Percentiles rank a stretch among this genome's conserved stretches.
Evolutionary conservation across 2,113 vertebrate species (phyloP).

Genomic region (Carassius auratus): DNA sequence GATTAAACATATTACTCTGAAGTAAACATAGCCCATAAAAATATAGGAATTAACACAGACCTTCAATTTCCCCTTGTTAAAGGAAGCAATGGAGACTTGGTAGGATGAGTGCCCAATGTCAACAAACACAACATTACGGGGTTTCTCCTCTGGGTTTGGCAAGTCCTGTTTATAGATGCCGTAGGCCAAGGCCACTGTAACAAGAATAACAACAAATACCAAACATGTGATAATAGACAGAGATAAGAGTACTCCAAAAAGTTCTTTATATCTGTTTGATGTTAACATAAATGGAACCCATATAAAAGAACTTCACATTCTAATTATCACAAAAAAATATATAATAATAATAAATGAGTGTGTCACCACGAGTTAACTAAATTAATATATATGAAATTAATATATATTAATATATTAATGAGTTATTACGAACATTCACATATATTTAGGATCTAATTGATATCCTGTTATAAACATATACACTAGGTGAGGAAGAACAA

Average conservation of each 20-base stretch:
- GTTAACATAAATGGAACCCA: neutral
- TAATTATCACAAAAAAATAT: too few species aligned
- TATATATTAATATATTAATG: too few species aligned
- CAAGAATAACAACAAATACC: slow-evolving; percentile 3
- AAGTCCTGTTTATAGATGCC: slow-evolving; percentile 98
- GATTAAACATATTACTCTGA: neutral
- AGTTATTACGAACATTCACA: too few species aligned
- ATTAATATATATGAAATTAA: too few species aligned
- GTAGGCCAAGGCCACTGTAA: slow-evolving; percentile 90
- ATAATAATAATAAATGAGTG: neutral
- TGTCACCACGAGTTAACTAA: too few species aligned
- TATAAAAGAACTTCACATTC: neutral
- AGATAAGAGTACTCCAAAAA: neutral
- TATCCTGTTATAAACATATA: too few species aligned
- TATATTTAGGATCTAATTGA: too few species aligned
- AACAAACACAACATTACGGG: slow-evolving; percentile 93
- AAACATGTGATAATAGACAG: neutral
- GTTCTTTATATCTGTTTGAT: too few species aligned
- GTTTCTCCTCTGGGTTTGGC: slow-evolving; percentile 87
- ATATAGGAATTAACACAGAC: slow-evolving; percentile 66
- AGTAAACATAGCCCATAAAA: neutral
- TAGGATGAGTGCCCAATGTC: slow-evolving; percentile 96
- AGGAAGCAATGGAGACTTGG: slow-evolving; percentile 90
- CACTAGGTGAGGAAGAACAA: too few species aligned
- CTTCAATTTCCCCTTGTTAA: slow-evolving; percentile 98